Base-by-base conservation (phyloP, 2,113 vertebrate genomes). In the Sciurus niger region DNA sequence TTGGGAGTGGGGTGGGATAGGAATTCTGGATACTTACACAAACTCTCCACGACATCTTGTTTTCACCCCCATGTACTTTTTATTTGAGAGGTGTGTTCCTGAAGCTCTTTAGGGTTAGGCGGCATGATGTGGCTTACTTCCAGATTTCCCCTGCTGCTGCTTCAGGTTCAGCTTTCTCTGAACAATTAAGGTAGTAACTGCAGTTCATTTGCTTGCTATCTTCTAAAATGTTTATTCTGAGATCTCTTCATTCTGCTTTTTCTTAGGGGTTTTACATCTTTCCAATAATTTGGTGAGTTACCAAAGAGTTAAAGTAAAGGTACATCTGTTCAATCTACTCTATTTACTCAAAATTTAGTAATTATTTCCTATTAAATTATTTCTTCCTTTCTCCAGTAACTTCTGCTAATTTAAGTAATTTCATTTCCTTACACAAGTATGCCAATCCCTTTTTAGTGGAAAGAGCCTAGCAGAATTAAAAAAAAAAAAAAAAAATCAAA, bases 401-500 rank as follows among this genome's bases (percentile, higher is more conserved):
- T 96, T 88, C 40, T 89, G 34, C 40, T 94, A 94, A 97, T 67
- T 93, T 48, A 94, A 92, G n/a, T 60, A 90, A 94, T 93, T 95
- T 94, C 68, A 93, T 93, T 90, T 92, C 58, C 83, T 85, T 91
- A 91, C 37, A 14, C 2, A 55, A 83, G 77, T 48, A 90, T 4
- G 37, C 16, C 46, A 88, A 83, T n/a, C 17, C 76, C 63, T 77
- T 90, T 80, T 83, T 32, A 80, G 46, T 90, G 46, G 63, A 90
- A 95, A 93, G 48, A 90, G 55, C 63, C 40, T 67, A 96, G 74
- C 8, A 84, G 25, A 94, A 87, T 11, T 37, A 20, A 24, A 90
- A 90, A 37, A 96, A 97, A 97, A 84, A 20, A 24, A 90, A 90
- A 37, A 96, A 97, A 97, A 84, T 22, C 55, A 77, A 97, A 74